These are phyloP conservation scores for Hylaea fasciaria DNA, from an alignment of 2,888 invertebrate species.

Conservation along the genomic window DNA sequence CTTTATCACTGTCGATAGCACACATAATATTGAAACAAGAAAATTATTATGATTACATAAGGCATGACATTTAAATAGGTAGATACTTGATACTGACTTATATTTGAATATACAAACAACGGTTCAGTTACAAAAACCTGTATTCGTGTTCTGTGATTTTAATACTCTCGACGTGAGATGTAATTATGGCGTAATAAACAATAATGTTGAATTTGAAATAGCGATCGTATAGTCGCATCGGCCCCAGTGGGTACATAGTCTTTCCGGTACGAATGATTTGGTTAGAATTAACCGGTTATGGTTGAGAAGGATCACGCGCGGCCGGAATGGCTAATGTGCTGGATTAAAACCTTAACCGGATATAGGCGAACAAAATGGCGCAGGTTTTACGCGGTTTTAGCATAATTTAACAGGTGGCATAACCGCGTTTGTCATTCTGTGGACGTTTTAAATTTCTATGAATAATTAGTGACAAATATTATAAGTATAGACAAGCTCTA, in stretches of 20 bases:
- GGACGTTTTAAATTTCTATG: constrained; percentile 42
- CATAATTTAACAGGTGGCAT: constrained; percentile 52
- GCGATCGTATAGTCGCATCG: background rate
- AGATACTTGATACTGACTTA: too few relatives aligned
- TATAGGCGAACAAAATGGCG: constrained; percentile 52
- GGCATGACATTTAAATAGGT: too few relatives aligned
- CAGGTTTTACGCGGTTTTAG: constrained; percentile 49
- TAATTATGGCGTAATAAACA: too few relatives aligned
- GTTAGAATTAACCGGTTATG: constrained; percentile 41
- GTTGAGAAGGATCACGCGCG: constrained; percentile 53
- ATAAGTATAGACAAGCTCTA: too few relatives aligned
- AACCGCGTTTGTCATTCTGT: constrained; percentile 46
- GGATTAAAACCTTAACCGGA: constrained; percentile 49
- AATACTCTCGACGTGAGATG: too few relatives aligned
- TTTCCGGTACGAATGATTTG: constrained; percentile 38
- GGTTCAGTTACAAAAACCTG: too few relatives aligned
- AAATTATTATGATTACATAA: background rate
- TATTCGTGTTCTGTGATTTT: too few relatives aligned
- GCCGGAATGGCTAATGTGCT: constrained; percentile 54
- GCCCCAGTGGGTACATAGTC: constrained; percentile 7
- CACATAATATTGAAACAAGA: background rate
- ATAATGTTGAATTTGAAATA: too few relatives aligned
- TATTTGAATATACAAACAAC: too few relatives aligned
- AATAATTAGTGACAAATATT: constrained; percentile 4
- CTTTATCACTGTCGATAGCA: background rate